Percentiles rank a stretch among this genome's conserved stretches.
Evolutionary conservation across 2,888 invertebrate species (phyloP).

Genomic region (Nowickia ferox): DNA sequence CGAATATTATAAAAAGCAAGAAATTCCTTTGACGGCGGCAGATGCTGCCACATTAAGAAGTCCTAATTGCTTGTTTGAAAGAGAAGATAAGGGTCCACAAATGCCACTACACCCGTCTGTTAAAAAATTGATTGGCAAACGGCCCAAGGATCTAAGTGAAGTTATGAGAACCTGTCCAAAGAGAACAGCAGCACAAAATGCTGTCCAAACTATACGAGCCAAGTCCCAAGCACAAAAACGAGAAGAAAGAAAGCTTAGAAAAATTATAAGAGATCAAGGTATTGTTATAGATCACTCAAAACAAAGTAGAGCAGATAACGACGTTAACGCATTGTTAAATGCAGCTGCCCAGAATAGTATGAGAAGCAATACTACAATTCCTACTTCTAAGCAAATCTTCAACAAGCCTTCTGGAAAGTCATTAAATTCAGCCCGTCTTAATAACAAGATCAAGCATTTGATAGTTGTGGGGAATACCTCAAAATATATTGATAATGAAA

Average conservation of each 20-base stretch:
- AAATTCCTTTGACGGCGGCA: conserved; percentile 82
- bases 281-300: conserved; percentile 80
- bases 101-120: conserved; percentile 89
- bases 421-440: conserved; percentile 68
- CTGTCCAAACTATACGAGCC: conserved; percentile 79
- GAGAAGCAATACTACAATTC: neutral
- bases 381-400: neutral
- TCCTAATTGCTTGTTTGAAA: conserved; percentile 75
- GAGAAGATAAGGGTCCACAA: conserved; percentile 81
- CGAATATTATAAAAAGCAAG: conserved; percentile 86
- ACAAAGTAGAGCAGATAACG: conserved; percentile 31
- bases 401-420: conserved; percentile 61
- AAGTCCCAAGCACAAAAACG: conserved; percentile 78
- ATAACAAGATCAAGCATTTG: conserved; percentile 85
- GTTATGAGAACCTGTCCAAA: conserved; percentile 83
- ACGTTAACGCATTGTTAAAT: conserved; percentile 38
- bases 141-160: conserved; percentile 84
- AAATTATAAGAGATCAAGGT: conserved; percentile 77
- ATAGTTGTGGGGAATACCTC: conserved; percentile 89
- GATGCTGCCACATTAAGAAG: conserved; percentile 80
- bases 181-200: conserved; percentile 84
- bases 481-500: conserved; percentile 89
- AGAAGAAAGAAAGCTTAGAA: conserved; percentile 78
- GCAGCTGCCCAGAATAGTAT: conserved; percentile 29
- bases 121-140: conserved; percentile 88